Percentiles rank a stretch among this genome's conserved stretches.
Conservation (phyloP, 1,140 invertebrate species). For the Hydropsyche tenuis region DNA sequence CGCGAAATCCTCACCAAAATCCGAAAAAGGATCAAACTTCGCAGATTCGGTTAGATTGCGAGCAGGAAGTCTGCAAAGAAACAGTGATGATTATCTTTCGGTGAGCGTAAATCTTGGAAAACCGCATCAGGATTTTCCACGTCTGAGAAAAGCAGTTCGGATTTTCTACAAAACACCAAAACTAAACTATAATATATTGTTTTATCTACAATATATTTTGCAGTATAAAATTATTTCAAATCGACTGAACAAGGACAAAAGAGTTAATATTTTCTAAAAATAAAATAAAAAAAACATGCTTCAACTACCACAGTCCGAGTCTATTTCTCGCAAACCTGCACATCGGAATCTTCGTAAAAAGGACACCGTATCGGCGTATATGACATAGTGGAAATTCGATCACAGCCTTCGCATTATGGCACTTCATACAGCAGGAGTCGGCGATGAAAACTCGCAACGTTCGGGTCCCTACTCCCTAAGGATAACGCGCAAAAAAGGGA, state of each 20-base stretch:
- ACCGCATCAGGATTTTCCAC: no score
- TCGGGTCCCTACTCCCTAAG: slow-evolving; percentile 23
- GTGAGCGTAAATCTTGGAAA: neutral
- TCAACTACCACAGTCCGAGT: no score
- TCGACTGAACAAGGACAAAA: no score
- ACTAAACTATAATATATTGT: no score
- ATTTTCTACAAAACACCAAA: no score
- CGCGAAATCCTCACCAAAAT: neutral
- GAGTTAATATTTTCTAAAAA: no score
- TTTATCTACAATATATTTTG: no score
- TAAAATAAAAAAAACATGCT: no score
- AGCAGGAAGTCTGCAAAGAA: slow-evolving; percentile 2
- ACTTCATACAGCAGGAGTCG: neutral
- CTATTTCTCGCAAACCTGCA: neutral
- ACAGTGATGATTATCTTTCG: slow-evolving; percentile 7
- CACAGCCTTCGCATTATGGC: neutral
- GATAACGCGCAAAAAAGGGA: slow-evolving; percentile 28
- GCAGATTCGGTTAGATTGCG: neutral
- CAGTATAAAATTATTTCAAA: no score
- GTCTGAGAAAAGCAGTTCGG: no score
- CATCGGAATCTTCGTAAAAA: slow-evolving; percentile 1
- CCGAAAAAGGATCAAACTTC: no score
- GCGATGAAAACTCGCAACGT: neutral
- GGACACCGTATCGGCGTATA: neutral
- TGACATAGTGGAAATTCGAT: slow-evolving; percentile 9